Evolutionary conservation across 2,113 vertebrate genomes (phyloP), one percentile per base, ranked within the genome.

Genomic region (Vulpes lagopus): DNA sequence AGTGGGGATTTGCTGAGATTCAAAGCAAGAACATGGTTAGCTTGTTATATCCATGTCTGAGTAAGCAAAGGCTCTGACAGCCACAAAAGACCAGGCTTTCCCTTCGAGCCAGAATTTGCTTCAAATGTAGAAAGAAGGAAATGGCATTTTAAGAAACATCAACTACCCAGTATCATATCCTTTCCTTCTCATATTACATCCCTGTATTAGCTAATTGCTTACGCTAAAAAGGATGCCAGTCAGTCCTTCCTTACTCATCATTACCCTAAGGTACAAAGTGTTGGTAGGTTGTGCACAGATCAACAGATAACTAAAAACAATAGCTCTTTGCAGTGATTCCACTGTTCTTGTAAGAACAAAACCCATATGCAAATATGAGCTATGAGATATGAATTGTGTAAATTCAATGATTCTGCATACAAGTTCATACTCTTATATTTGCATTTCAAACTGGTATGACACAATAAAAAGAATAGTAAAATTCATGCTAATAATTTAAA

Each of bases 401-500:
- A 69, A 86, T 94, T 91, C 73, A 73, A 8, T 79, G 49, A 94
- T 73, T 80, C 87, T 71, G n/a, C 73, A 23, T 15, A 12, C 27
- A 59, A 85, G 22, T 64, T 73, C n/a, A 19, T 65, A 57, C n/a
- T 85, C n/a, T 91, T 80, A 73, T 10, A 35, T 64, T 49, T 85
- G 62, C 53, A 43, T 96, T 94, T 90, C 71, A 94, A 94, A 65
- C 27, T 64, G 49, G 71, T 35, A 73, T 30, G 35, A 35, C 3
- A 86, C 64, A 64, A 90, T 25, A 57, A 23, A 90, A 90, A 80
- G n/a, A 90, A 80, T 8, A 78, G 22, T 49, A 71, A 85, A n/a
- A 94, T 71, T 62, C n/a, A 80, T 64, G 71, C 38, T 90, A 85
- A 96, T 55, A 71, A 90, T 57, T 89, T 23, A 55, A 55, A 69